Conservation (phyloP, 2,888 invertebrate species). For the Uropetala carovei region DNA sequence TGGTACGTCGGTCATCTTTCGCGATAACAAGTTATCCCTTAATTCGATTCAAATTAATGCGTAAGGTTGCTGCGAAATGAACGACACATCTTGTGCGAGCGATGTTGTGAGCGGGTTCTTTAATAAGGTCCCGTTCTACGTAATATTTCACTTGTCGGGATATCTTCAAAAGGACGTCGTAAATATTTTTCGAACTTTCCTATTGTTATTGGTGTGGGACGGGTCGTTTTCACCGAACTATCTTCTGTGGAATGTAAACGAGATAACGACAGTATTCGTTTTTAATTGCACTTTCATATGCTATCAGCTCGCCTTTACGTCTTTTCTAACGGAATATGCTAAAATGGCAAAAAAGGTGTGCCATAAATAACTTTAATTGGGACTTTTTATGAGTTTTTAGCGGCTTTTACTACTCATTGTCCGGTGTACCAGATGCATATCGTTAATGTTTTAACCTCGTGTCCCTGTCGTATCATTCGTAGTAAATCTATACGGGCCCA, state of each 20-base stretch:
- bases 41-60: too few species aligned
- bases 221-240: too few species aligned
- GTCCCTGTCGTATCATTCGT: slow-evolving; percentile 20
- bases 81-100: too few species aligned
- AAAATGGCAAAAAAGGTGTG: slow-evolving; percentile 9
- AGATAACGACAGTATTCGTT: not conserved
- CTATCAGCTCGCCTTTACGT: slow-evolving; percentile 37
- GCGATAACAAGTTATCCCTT: too few species aligned
- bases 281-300: not conserved
- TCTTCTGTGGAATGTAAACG: not conserved
- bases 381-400: slow-evolving; percentile 31
- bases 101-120: too few species aligned
- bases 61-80: too few species aligned
- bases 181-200: too few species aligned
- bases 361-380: slow-evolving; percentile 60
- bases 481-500: slow-evolving; percentile 23
- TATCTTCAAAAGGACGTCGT: too few species aligned
- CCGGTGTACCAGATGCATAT: slow-evolving; percentile 40
- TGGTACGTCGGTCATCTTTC: too few species aligned
- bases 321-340: not conserved
- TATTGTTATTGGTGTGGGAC: too few species aligned
- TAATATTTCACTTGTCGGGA: too few species aligned
- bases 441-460: slow-evolving; percentile 18
- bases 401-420: slow-evolving; percentile 54
- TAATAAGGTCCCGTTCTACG: too few species aligned